These are phyloP conservation scores for Diaperis boleti DNA, from an alignment of 2,888 invertebrate species.

Conservation along the genomic window DNA sequence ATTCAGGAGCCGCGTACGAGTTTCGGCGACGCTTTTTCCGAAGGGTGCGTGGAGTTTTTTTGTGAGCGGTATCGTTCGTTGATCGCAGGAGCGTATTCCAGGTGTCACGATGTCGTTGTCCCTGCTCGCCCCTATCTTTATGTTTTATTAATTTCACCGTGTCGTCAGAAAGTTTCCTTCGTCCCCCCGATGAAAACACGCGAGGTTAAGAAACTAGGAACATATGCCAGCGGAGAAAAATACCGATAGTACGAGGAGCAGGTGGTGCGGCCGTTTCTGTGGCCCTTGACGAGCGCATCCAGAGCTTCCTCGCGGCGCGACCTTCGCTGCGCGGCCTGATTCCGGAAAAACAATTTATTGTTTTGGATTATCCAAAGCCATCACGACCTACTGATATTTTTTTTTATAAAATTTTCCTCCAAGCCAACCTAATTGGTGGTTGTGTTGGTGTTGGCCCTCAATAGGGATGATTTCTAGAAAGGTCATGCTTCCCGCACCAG, in stretches of 20 bases:
- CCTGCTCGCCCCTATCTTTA: constrained; percentile 50
- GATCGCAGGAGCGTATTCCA: constrained; percentile 36
- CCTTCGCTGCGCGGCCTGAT: no score
- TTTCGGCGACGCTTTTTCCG: no score
- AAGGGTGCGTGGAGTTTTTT: constrained; percentile 27
- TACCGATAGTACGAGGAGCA: constrained; percentile 47
- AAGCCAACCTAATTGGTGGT: no score
- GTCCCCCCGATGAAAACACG: constrained; percentile 45
- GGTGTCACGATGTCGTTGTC: constrained; percentile 40
- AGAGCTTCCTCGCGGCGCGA: constrained; percentile 47
- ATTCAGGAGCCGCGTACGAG: no score
- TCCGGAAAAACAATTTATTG: no score
- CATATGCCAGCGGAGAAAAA: constrained; percentile 55
- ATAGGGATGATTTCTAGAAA: no score
- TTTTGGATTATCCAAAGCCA: no score
- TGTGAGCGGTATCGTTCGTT: constrained; percentile 31
- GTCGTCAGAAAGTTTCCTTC: constrained; percentile 49
- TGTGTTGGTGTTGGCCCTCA: no score
- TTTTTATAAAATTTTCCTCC: no score
- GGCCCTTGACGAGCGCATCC: constrained; percentile 44
- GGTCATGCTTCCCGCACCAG: constrained; percentile 20
- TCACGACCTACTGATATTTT: no score
- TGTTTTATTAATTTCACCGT: constrained; percentile 52
- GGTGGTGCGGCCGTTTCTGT: constrained; percentile 52
- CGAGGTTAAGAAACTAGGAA: constrained; percentile 57